A percentile compares a stretch with the other conserved stretches of the same genome.
phyloP scores from a whole-genome alignment of 2,113 vertebrate genomes.

The Todiramphus chloris region DNA sequence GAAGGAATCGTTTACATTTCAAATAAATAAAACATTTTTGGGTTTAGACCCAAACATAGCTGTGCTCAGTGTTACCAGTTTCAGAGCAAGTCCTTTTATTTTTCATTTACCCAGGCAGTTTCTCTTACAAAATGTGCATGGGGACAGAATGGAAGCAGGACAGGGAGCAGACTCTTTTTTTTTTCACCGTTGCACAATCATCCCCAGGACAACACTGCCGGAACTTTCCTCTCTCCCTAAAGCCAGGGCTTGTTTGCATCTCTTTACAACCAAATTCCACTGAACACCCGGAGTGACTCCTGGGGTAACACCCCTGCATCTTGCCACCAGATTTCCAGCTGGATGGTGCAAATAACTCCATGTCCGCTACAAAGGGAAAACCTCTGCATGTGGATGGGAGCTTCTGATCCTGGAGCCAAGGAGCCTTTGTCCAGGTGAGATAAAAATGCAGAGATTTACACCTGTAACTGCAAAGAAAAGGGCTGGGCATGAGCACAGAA shows the following conservation, averaged over 20 bases:
- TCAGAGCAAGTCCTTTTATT: neutral
- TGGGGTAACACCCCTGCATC: neutral
- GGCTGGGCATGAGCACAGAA: neutral
- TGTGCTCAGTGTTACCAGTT: neutral
- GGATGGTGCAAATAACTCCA: neutral
- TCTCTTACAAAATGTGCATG: conserved; percentile 13
- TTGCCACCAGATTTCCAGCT: neutral
- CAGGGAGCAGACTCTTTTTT: neutral
- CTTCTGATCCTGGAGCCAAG: neutral
- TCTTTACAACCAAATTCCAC: neutral
- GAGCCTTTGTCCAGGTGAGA: neutral
- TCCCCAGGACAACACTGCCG: neutral
- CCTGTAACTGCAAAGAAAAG: neutral
- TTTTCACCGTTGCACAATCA: neutral
- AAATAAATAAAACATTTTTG: conserved; percentile 11
- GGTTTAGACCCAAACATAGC: neutral
- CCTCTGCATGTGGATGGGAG: neutral
- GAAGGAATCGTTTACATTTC: neutral
- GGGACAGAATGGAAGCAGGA: neutral
- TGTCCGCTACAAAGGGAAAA: neutral
- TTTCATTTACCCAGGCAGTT: conserved; percentile 1
- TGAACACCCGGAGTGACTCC: neutral
- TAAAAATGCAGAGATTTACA: neutral
- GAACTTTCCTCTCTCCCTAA: neutral
- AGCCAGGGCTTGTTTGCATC: neutral